phyloP scores from a whole-genome alignment of 2,797 vertebrate species.

The Etheostoma nigrum region DNA sequence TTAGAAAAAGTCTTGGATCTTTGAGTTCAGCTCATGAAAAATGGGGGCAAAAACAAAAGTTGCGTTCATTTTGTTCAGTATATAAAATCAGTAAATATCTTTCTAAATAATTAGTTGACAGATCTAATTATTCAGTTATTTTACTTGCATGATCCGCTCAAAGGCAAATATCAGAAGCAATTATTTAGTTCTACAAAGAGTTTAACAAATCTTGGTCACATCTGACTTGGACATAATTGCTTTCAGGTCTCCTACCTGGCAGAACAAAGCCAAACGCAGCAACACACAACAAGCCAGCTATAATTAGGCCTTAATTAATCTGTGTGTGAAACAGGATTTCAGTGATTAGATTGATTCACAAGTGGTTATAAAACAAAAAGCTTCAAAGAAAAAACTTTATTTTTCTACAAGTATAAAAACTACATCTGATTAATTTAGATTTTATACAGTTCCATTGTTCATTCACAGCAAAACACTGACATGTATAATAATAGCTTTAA shows the following conservation, averaged over 20 bases:
- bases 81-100: neutral
- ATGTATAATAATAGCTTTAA: neutral
- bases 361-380: slow-evolving; percentile 16
- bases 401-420: neutral
- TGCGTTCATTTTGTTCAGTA: too few relatives aligned
- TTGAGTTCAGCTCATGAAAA: too few relatives aligned
- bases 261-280: slow-evolving; percentile 48
- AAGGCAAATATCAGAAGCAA: slow-evolving; percentile 22
- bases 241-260: slow-evolving; percentile 24
- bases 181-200: slow-evolving; percentile 20
- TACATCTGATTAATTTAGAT: neutral
- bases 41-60: too few relatives aligned
- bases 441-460: neutral
- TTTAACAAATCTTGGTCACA: slow-evolving; percentile 17
- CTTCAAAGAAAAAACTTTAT: neutral
- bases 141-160: slow-evolving; percentile 4
- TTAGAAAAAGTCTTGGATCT: too few relatives aligned
- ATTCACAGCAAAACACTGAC: neutral
- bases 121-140: neutral
- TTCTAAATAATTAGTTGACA: neutral
- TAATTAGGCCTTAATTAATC: slow-evolving; percentile 43
- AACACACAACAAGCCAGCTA: slow-evolving; percentile 28
- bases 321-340: slow-evolving; percentile 40
- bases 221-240: slow-evolving; percentile 40
- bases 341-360: slow-evolving; percentile 36